Conservation (phyloP, 2,888 invertebrate genomes). For the Ectemnius continuus region DNA sequence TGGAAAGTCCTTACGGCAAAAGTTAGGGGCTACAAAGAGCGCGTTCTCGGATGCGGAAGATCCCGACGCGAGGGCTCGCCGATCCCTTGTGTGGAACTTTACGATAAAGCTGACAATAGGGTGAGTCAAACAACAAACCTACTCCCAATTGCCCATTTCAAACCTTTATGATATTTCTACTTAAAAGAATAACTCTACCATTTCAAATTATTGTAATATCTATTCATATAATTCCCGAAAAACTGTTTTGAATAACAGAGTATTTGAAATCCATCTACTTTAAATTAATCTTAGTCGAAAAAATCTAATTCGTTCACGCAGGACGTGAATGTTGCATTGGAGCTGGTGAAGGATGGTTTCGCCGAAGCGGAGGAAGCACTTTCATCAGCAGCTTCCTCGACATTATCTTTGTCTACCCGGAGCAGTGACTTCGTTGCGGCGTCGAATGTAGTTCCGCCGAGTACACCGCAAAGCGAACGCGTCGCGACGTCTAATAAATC, state of each 20-base stretch:
- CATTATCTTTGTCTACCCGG: conserved; percentile 65
- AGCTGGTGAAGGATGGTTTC: conserved; percentile 81
- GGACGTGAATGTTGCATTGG: conserved; percentile 83
- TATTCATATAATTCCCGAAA: too few species aligned
- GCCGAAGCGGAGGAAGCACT: conserved; percentile 77
- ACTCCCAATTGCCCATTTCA: background rate
- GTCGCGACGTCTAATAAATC: background rate
- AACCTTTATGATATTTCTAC: background rate
- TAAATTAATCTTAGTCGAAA: background rate
- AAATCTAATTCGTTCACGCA: conserved; percentile 42
- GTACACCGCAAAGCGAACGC: conserved; percentile 45
- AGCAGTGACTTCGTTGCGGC: conserved; percentile 63
- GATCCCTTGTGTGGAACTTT: conserved; percentile 88
- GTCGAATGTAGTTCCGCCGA: conserved; percentile 54
- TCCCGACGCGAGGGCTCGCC: conserved; percentile 84
- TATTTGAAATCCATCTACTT: background rate
- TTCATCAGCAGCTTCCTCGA: conserved; percentile 65
- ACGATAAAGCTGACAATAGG: conserved; percentile 83
- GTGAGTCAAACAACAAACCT: conserved; percentile 49
- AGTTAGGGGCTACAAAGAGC: conserved; percentile 86
- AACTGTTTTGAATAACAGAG: too few species aligned
- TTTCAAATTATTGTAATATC: background rate
- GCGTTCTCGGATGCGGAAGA: conserved; percentile 67
- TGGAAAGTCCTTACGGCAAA: conserved; percentile 90
- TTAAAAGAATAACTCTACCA: background rate